Evolutionary conservation across 2,113 vertebrate species (phyloP), one percentile per base, ranked within the genome.

Genomic region (Tragelaphus imberbis): DNA sequence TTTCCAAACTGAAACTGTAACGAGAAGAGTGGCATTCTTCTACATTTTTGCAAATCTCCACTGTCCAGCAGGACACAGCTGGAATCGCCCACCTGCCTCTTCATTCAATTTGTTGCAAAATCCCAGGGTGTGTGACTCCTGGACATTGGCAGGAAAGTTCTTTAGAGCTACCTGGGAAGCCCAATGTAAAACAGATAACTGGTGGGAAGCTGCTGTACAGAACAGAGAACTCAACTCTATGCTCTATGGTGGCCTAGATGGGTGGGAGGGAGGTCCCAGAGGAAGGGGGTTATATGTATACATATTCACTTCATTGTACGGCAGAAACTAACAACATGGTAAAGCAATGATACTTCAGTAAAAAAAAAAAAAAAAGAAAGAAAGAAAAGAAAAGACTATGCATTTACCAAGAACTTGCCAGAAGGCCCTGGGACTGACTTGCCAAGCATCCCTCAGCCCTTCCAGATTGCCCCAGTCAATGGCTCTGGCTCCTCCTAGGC

Each of bases 401-500:
- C 30, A 19, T n/a, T 33, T 63, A 65, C 44, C 15, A 79, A 56
- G 33, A 47, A 2, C 10, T 88, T 59, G 2, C 1, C 8, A 58
- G 27, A 51, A 40, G 27, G 49, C 1, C 12, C 53, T 0, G 6
- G 15, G 28, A 40, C 5, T 51, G 49, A 88, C 75, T 12, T 59
- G 27, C n/a, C 30, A 44, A 27, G 13, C 17, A 6, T 25, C 14
- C 44, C 0, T 36, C 28, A 0, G 1, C 1, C 1, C 0, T 3
- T 8, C 15, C 25, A 19, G 3, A 15, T 10, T 3, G 7, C 55
- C 4, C 8, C 47, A 23, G 3, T n/a, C 0, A 0, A 28, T 10
- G 44, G 7, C 3, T 21, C 65, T 16, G 30, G 10, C 0, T 82
- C n/a, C 80, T 17, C 2, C 16, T 21, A n/a, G 27, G 33, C 4